Conservation (phyloP, 2,113 vertebrate genomes). For the Thryonomys swinderianus region DNA sequence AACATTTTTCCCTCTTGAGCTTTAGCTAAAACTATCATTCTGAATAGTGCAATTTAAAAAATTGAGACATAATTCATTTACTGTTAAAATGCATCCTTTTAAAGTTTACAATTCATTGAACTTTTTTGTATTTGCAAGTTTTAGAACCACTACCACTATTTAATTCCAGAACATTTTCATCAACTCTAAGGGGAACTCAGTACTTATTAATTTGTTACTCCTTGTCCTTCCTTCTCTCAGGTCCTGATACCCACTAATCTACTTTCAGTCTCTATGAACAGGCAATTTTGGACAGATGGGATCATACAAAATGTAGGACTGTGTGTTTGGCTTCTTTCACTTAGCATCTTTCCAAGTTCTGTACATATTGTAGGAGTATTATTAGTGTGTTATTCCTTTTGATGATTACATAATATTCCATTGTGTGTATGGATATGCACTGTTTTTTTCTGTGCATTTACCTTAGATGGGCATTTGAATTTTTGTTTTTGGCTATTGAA, state of each 20-base stretch:
- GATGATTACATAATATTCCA: conserved; percentile 18
- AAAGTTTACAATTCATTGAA: background rate
- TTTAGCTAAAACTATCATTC: conserved; percentile 7
- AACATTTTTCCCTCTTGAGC: background rate
- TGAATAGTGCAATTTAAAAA: background rate
- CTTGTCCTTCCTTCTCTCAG: too few relatives aligned
- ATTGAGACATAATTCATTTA: background rate
- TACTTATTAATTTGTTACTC: background rate
- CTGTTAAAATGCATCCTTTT: conserved; percentile 13
- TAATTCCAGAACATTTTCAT: conserved; percentile 16
- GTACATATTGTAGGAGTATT: background rate
- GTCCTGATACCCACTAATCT: background rate
- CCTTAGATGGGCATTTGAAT: background rate
- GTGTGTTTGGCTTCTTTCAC: background rate
- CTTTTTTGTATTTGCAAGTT: conserved; percentile 19
- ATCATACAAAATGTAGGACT: background rate
- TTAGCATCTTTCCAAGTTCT: conserved; percentile 40
- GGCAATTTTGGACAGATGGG: background rate
- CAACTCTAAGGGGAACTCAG: background rate
- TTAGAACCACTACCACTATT: background rate
- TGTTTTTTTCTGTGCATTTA: background rate
- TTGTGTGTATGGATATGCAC: background rate
- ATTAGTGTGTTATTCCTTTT: conserved; percentile 37
- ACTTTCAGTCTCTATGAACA: background rate
- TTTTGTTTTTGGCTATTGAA: background rate